Conservation (phyloP, 2,888 invertebrate genomes). For the Catocala sponsa region DNA sequence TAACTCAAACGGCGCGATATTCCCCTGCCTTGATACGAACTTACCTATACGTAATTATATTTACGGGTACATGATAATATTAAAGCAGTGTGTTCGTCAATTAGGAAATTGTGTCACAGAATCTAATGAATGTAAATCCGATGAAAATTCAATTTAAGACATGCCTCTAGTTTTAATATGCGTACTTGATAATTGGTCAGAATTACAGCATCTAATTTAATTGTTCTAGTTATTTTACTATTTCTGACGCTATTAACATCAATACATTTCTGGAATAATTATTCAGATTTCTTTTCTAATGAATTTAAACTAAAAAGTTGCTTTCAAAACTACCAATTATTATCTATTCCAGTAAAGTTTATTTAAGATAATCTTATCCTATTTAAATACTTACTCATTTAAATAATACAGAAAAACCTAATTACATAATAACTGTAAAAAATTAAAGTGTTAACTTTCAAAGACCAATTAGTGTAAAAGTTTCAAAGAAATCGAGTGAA, state of each 20-base stretch:
- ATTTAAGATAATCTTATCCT: no score
- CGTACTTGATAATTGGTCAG: not conserved
- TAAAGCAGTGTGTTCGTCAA: slow-evolving; percentile 17
- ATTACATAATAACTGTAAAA: not conserved
- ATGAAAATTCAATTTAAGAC: slow-evolving; percentile 29
- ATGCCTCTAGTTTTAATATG: slow-evolving; percentile 18
- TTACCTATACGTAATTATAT: not conserved
- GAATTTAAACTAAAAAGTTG: no score
- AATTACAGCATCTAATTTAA: not conserved
- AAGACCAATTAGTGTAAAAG: slow-evolving; percentile 22
- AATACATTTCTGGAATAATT: no score
- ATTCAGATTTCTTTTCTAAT: no score
- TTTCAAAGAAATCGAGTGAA: slow-evolving; percentile 18
- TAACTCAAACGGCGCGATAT: no score
- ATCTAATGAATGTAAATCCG: slow-evolving; percentile 30
- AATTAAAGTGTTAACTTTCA: slow-evolving; percentile 9
- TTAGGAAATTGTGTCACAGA: slow-evolving; percentile 20
- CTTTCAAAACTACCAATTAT: no score
- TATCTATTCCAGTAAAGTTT: no score
- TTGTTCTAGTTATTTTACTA: no score
- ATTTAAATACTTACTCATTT: no score
- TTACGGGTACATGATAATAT: slow-evolving; percentile 16
- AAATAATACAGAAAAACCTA: not conserved
- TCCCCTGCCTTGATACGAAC: not conserved
- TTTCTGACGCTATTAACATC: no score